Base-by-base conservation (phyloP, 2,888 invertebrate genomes). In the Coremacera marginata region DNA sequence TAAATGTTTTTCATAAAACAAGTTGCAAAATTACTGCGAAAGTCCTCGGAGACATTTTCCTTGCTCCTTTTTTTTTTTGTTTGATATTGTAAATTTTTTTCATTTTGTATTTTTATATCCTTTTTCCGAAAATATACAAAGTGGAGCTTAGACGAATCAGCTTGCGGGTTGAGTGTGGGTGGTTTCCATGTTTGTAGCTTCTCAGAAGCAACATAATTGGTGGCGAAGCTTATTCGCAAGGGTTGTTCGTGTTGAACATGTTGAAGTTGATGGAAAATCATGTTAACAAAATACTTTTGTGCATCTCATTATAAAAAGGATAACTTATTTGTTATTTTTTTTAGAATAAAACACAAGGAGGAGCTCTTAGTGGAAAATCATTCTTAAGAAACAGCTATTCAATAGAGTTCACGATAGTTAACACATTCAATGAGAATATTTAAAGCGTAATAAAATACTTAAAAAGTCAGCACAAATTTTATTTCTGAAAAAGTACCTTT, bases 271-370 rank as follows among this genome's bases (percentile, higher is more conserved):
- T 80, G 78, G 76, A 55, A 78, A 78, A 74, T 78, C 78, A 80
- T 80, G 80, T 80, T 76, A 77, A 79, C 78, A 79, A 79, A 80
- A 78, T 80, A 78, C 77, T 78, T 62, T 57, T 72, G 60, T 79
- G 77, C 77, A 76, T 70, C 65, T 74, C 70, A 76, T 79, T 74
- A 79, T 16, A 19, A 63, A 63, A 44, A 44, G 65, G 65, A 67
- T 60, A 57, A 55, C 70, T 49, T 16, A 60, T 27, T 51, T 34
- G 44, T 44, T 11, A 7, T 37, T 44, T 44, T 44, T 11, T 44
- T 44, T 44, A 44, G 14, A 44, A 11, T 44, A 14, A 44, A 44
- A 11, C 44, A 14, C 37, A 44, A 44, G 3, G 44, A 44, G 14
- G 14, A 44, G 44, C 14, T 11, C 7, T 44, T 3, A 0, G 2